Conservation (phyloP, 1,140 invertebrate genomes). For the Metaphire vulgaris region DNA sequence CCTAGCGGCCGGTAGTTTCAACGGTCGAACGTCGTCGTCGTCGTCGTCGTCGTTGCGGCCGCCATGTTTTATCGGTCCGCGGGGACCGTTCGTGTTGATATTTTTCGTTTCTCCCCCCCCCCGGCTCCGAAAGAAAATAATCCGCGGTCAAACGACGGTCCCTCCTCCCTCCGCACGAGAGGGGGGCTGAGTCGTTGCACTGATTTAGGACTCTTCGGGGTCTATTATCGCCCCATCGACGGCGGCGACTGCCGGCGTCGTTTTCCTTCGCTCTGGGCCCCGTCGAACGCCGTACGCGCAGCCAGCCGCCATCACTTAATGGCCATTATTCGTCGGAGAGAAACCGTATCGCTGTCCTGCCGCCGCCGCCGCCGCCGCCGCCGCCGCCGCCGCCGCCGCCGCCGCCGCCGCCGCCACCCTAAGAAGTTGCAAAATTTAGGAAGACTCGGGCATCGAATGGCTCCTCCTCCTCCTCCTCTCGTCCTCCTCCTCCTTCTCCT, state of each 20-base stretch:
- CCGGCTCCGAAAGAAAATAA: not conserved
- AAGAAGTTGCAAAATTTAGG: slow-evolving; percentile 3
- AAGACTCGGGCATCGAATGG: not conserved
- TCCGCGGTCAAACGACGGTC: not conserved
- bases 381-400: too few relatives aligned
- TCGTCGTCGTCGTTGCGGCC: not conserved
- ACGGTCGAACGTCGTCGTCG: too few relatives aligned
- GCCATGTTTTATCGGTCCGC: not conserved
- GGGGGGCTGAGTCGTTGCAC: not conserved
- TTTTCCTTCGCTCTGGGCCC: not conserved
- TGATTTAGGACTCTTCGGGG: not conserved
- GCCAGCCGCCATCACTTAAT: not conserved
- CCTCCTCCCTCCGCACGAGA: not conserved
- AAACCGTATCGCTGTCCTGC: not conserved
- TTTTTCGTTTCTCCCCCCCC: not conserved
- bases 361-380: too few relatives aligned
- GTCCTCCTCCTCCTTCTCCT: not conserved
- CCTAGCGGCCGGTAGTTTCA: too few relatives aligned
- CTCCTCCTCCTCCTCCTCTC: not conserved
- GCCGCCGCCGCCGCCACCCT: not conserved
- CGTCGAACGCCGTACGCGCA: too few relatives aligned
- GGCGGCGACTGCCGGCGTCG: not conserved
- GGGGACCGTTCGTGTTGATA: not conserved
- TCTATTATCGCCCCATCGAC: not conserved
- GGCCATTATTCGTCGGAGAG: not conserved